Conservation (phyloP, 2,797 vertebrate species). For the Petrocephalus sullivani region DNA sequence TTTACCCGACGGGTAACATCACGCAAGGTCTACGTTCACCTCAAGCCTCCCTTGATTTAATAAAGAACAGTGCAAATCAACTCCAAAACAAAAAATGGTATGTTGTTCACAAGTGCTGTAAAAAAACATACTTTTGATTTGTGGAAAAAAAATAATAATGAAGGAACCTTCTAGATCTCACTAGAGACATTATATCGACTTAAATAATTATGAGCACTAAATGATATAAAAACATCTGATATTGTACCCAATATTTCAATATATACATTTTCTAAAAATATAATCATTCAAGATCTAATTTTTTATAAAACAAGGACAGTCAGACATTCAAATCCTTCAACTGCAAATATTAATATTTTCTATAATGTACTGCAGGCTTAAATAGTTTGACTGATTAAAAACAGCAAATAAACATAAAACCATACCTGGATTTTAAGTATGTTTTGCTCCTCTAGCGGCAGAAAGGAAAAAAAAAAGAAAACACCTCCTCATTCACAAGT, state of each 20-base stretch:
- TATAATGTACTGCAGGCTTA: neutral
- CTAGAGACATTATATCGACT: neutral
- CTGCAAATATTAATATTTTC: neutral
- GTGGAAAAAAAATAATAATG: neutral
- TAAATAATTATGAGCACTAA: neutral
- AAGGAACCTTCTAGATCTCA: neutral
- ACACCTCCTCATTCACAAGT: neutral
- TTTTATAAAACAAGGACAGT: constrained; percentile 12
- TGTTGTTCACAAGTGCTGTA: neutral
- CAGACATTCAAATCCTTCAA: neutral
- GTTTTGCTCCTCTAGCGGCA: neutral
- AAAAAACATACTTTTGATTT: neutral
- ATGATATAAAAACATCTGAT: neutral
- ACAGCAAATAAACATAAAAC: neutral
- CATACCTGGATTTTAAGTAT: neutral
- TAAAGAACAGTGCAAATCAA: neutral
- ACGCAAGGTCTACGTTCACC: neutral
- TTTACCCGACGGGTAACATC: neutral
- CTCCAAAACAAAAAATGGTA: neutral
- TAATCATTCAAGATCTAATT: neutral
- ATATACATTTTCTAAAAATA: neutral
- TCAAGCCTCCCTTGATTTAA: neutral
- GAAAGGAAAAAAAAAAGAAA: neutral
- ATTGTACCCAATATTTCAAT: neutral
- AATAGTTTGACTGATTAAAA: neutral